phyloP scores from a whole-genome alignment of 1,140 invertebrate species.

The Neelides sp. region DNA sequence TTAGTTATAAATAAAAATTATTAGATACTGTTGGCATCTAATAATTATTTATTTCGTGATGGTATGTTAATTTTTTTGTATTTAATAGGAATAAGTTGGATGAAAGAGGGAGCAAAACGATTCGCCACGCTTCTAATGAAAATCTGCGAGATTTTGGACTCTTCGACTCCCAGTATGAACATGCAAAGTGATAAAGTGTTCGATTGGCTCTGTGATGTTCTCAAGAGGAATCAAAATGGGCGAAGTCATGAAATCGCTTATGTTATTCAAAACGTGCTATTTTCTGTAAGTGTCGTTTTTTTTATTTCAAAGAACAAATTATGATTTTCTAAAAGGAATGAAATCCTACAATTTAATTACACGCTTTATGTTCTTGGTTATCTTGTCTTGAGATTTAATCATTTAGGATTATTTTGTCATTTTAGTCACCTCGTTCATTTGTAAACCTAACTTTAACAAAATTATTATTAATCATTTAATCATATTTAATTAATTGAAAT shows the following conservation, averaged over 20 bases:
- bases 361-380: slow-evolving; percentile 13
- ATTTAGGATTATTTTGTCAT: not conserved
- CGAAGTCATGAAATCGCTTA: not conserved
- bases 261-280: not conserved
- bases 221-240: not conserved
- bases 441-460: no score
- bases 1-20: slow-evolving; percentile 7
- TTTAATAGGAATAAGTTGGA: not conserved
- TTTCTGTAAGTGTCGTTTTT: not conserved
- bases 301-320: not conserved
- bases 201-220: not conserved
- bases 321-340: slow-evolving; percentile 6
- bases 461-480: not conserved
- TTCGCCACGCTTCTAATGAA: not conserved
- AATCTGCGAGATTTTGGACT: not conserved
- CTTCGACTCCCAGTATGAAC: not conserved
- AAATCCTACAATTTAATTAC: slow-evolving; percentile 3
- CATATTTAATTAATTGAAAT: not conserved
- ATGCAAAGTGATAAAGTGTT: no score
- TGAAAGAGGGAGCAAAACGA: not conserved
- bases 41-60: slow-evolving; percentile 8
- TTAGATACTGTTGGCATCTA: slow-evolving; percentile 12
- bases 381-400: not conserved
- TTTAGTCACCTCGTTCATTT: no score
- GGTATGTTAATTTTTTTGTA: slow-evolving; percentile 2